Base-by-base conservation (phyloP, 92 coral and sea anemone genomes). In the Parazoanthus atlanticus region DNA sequence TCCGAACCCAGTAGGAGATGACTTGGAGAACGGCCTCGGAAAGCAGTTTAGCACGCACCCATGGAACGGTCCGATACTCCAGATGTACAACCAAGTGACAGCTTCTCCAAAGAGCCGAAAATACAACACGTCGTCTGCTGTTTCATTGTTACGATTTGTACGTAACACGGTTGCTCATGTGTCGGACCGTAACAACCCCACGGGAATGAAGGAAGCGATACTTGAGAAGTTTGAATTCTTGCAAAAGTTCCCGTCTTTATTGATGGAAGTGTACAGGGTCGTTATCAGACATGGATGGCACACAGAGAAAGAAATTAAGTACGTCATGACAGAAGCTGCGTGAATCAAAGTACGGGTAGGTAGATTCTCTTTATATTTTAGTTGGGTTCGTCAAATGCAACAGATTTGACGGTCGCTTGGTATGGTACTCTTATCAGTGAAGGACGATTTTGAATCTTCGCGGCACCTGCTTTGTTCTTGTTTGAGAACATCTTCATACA, bases 31-130 rank as follows among this genome's bases (percentile, higher is more conserved):
- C 3, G 65, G 12, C 25, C 34, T 86, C 23, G 88, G 88, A 64
- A 64, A 21, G 28, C 54, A 71, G n/a, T 28, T 84, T n/a, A 4
- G 11, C 0, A 84, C 49, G 79, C 17, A 7, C 5, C 79, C 79
- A 3, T 84, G 88, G 88, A 61, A 86, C 36, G 6, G 8, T 28
- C 46, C 31, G 0, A 61, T 74, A 17, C 52, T 73, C 36, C 11
- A 28, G 6, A 25, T 85, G 1, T 85, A 70, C 81, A 58, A n/a
- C 52, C 79, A 85, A 5, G 64, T 85, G 79, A 85, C 88, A 70
- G 65, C 88, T 19, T 26, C 81, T 0, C 78, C 41, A 38, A 85
- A 71, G 65, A 30, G 70, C 70, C 49, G 19, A n/a, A 32, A 13
- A 9, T 85, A 85, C 80, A 40, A 58, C 15, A 85, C 88, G 9